Conservation (phyloP, 2,797 vertebrate species). For the Chelmon rostratus region DNA sequence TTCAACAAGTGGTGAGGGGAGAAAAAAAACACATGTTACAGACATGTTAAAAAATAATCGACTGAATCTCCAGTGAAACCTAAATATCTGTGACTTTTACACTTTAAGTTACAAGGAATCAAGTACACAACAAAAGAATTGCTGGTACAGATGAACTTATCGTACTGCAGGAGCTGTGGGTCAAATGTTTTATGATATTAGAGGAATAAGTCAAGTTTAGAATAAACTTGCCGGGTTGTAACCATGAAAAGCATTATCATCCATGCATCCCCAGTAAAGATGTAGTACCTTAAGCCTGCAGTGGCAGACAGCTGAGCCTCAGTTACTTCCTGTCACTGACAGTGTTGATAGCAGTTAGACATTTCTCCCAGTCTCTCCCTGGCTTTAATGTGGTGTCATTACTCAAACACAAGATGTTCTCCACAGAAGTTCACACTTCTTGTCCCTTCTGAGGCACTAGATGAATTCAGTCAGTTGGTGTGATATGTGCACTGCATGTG, state of each 20-base stretch:
- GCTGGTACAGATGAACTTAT: background rate
- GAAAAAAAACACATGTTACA: background rate
- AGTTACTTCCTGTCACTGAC: background rate
- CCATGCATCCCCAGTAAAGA: background rate
- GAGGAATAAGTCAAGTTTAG: background rate
- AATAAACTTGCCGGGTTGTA: background rate
- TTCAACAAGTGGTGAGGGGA: background rate
- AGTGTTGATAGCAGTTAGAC: background rate
- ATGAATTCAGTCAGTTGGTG: background rate
- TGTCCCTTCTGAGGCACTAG: background rate
- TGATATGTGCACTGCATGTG: background rate
- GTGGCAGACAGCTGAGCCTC: constrained; percentile 1
- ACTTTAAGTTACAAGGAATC: too few relatives aligned
- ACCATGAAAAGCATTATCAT: background rate
- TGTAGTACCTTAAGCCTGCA: background rate
- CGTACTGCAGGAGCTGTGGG: background rate
- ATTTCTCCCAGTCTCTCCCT: background rate
- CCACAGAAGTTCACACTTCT: background rate
- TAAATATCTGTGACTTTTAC: background rate
- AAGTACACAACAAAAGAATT: background rate
- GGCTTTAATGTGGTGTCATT: background rate
- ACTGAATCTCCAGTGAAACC: background rate
- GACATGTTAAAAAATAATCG: background rate
- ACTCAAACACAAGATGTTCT: constrained; percentile 4
- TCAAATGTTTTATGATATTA: background rate